A percentile compares a stretch with the other conserved stretches of the same genome.
Conservation (phyloP, 2,797 vertebrate species). For the Sarcophilus harrisii region DNA sequence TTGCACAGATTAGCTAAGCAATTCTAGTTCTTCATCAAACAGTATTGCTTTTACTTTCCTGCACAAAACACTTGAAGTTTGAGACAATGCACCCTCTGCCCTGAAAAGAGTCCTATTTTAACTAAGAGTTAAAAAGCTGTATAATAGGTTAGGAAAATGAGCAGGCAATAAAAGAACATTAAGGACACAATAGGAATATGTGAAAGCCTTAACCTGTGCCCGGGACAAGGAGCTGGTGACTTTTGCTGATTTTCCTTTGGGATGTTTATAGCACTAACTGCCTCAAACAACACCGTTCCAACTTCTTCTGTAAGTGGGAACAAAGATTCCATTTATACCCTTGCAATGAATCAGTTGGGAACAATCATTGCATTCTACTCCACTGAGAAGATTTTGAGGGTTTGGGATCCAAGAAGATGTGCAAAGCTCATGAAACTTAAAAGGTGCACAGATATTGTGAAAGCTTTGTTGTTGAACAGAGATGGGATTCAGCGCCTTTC, state of each 20-base stretch:
- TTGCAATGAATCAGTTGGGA: constrained; percentile 99
- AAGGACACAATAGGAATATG: constrained; percentile 90
- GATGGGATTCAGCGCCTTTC: constrained; percentile 99
- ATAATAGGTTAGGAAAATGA: no score
- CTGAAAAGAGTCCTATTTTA: no score
- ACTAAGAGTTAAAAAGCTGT: no score
- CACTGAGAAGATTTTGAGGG: constrained; percentile 98
- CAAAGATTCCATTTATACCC: constrained; percentile 99
- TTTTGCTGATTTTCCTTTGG: constrained; percentile 99
- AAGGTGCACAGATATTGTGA: constrained; percentile 98
- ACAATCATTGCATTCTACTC: constrained; percentile 99
- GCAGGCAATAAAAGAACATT: no score
- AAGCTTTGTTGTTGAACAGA: constrained; percentile 95
- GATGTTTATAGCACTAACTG: constrained; percentile 99
- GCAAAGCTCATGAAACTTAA: constrained; percentile 99
- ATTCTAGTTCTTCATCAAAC: neutral
- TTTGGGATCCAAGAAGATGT: constrained; percentile 98
- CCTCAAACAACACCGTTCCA: constrained; percentile 99
- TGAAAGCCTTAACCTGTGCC: constrained; percentile 98
- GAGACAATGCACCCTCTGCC: no score
- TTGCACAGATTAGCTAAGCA: neutral
- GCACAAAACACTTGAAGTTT: no score
- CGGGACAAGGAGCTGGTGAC: constrained; percentile 99
- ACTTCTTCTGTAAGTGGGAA: constrained; percentile 99
- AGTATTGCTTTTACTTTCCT: neutral